Evolutionary conservation across 35 echinoderm and acorn worm genomes (phyloP), one percentile per base, ranked within the genome.

Genomic region (Lytechinus pictus): DNA sequence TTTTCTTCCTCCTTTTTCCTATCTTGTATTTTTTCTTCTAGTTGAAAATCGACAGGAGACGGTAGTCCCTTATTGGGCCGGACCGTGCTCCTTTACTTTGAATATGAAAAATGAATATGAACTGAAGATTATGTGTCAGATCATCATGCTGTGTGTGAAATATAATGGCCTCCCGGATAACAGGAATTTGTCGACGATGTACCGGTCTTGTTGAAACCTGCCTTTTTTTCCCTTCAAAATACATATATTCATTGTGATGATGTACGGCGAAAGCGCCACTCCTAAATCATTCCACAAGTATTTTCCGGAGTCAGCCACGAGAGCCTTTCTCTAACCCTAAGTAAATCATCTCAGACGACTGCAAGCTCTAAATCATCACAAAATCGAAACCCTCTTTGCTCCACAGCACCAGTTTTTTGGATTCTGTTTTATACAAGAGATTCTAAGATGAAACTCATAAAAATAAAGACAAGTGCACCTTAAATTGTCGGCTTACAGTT

Each of bases 291-390:
- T 79, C 66, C 66, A 24, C 66, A 79, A 79, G 66, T 79, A 79
- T 79, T 79, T 79, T 79, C 21, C 19, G 66, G 66, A 79, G 66
- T 79, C 66, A 79, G 16, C n/a, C 66, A 24, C 66, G 66, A 79
- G 66, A 24, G 66, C 66, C 66, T 79, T 79, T 79, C 66, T 79
- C 66, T 79, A 79, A 44, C 66, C 66, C 21, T n/a, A 79, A 79
- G 66, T 79, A 79, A 79, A 79, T 79, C 66, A 79, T 79, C 66
- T 79, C 66, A 79, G 19, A 24, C 66, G 66, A 24, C 66, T 79
- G 66, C 66, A 79, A 79, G 66, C 66, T 79, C 66, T 79, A 79
- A 79, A 79, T 79, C 66, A 79, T n/a, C 66, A 79, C 66, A 79
- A 79, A 79, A 79, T 79, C 66, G 66, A n/a, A 79, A 79, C 66